A percentile compares a stretch with the other conserved stretches of the same genome.
Evolutionary conservation across 2,797 vertebrate genomes (phyloP).

Genomic region (Coregonus sp.): DNA sequence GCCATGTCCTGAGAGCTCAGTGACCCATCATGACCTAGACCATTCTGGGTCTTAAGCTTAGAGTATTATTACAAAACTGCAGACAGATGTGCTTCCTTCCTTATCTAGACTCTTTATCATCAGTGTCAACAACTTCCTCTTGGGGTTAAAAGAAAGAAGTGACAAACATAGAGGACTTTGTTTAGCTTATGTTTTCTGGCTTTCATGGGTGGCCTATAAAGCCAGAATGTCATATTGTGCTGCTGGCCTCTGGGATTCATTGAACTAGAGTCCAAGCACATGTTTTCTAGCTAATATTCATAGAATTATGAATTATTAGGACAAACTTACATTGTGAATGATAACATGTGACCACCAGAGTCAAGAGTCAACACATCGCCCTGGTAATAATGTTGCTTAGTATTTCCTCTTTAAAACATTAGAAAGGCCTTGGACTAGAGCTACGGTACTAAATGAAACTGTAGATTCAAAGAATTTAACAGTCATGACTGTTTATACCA

Average conservation of each 20-base stretch:
- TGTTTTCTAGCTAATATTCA: conserved; percentile 15
- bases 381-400: neutral
- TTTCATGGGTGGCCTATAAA: conserved; percentile 14
- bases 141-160: conserved; percentile 18
- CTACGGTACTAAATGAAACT: too few relatives aligned
- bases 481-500: neutral
- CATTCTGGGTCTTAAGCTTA: neutral
- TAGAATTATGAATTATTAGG: neutral
- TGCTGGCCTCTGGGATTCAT: conserved; percentile 9
- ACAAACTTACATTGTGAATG: neutral
- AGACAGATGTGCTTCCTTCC: conserved; percentile 31
- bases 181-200: neutral
- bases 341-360: neutral
- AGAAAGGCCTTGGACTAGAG: too few relatives aligned
- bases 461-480: neutral
- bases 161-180: conserved; percentile 27
- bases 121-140: conserved; percentile 29
- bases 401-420: neutral
- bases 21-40: neutral
- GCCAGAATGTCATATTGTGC: conserved; percentile 27
- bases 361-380: neutral
- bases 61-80: neutral
- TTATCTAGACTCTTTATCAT: conserved; percentile 16
- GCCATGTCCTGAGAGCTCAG: neutral
- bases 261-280: neutral